Percentiles rank a stretch among this genome's conserved stretches.
These are phyloP conservation scores for Eumeta japonica DNA, from an alignment of 1,140 invertebrate genomes.

Conservation along the genomic window DNA sequence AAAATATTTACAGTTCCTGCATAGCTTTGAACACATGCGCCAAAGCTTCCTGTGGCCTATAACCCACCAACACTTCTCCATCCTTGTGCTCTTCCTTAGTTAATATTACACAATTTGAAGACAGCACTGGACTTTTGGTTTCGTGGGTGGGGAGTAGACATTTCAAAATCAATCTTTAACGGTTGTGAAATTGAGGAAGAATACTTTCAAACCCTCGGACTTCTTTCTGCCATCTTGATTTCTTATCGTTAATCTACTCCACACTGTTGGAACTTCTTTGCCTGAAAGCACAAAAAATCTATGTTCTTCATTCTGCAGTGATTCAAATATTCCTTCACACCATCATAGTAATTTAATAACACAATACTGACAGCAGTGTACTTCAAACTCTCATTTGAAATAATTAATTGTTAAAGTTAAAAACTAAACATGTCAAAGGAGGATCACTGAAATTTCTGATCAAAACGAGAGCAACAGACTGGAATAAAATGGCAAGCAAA, in stretches of 20 bases:
- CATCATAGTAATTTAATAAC: too few relatives aligned
- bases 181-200: constrained; percentile 38
- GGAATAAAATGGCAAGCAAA: neutral
- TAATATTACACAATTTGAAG: constrained; percentile 8
- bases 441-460: too few relatives aligned
- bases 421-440: too few relatives aligned
- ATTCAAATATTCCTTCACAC: too few relatives aligned
- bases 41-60: constrained; percentile 24
- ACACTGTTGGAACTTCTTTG: constrained; percentile 32
- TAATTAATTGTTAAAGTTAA: too few relatives aligned
- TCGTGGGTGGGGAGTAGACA: constrained; percentile 9
- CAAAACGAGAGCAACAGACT: too few relatives aligned
- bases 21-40: constrained; percentile 27
- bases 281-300: constrained; percentile 20
- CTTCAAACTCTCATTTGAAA: too few relatives aligned
- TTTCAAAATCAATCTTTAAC: constrained; percentile 25
- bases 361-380: too few relatives aligned
- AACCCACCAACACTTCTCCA: constrained; percentile 26
- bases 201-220: constrained; percentile 29
- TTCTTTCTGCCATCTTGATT: constrained; percentile 26
- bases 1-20: constrained; percentile 10
- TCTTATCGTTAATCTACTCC: constrained; percentile 27
- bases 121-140: constrained; percentile 7
- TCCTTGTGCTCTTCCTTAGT: constrained; percentile 30
- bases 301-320: too few relatives aligned